These are phyloP conservation scores for Eilema sororculum DNA, from an alignment of 2,888 invertebrate genomes.

Conservation along the genomic window DNA sequence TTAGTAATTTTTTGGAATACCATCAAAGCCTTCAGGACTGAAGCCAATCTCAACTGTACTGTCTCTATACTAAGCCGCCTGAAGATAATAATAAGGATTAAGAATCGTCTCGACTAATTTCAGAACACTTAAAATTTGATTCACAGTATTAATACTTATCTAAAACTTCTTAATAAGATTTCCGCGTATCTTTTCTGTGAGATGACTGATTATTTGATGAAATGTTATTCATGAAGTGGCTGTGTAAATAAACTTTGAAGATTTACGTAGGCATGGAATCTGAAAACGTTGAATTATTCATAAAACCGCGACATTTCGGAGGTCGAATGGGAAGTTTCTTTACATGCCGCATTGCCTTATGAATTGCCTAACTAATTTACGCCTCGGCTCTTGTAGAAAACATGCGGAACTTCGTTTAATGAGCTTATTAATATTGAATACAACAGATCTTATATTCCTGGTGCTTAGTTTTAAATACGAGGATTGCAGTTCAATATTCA, in stretches of 20 bases:
- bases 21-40: too few species aligned
- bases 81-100: too few species aligned
- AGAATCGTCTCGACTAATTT: background rate
- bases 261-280: conserved; percentile 39
- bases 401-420: background rate
- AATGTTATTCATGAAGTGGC: conserved; percentile 35
- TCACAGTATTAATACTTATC: background rate
- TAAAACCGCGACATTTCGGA: conserved; percentile 39
- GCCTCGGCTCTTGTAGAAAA: background rate
- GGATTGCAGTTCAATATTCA: too few species aligned
- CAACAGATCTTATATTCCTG: background rate
- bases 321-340: conserved; percentile 38
- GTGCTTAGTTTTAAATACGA: too few species aligned
- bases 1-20: too few species aligned
- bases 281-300: conserved; percentile 49
- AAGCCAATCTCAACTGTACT: too few species aligned
- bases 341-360: conserved; percentile 11
- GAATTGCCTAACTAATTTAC: conserved; percentile 2
- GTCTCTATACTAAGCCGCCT: too few species aligned
- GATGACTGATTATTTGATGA: conserved; percentile 28
- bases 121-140: background rate
- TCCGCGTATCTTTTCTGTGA: background rate
- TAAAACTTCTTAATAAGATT: background rate
- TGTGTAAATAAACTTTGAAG: conserved; percentile 32
- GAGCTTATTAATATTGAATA: background rate